phyloP scores from a whole-genome alignment of 1,140 invertebrate species.

The Conus ventricosus region DNA sequence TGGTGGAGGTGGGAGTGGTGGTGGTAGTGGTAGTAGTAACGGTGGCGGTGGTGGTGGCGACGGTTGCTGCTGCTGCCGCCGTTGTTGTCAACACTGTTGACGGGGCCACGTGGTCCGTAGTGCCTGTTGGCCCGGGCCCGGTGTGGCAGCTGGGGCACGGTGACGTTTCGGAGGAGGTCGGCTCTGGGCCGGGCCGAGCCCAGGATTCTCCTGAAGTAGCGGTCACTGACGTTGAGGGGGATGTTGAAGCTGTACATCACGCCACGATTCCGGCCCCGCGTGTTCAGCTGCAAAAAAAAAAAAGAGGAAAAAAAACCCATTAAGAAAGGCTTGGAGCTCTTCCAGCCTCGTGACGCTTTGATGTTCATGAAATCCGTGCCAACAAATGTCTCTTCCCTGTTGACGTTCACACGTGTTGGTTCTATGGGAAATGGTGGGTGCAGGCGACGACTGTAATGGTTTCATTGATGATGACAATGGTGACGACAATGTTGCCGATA shows the following conservation, averaged over 20 bases:
- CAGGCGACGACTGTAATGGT: too few species aligned
- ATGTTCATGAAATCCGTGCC: too few species aligned
- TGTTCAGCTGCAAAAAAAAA: conserved; percentile 59
- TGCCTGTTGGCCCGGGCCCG: background rate
- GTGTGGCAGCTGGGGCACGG: background rate
- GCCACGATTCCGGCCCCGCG: conserved; percentile 62
- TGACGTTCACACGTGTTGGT: too few species aligned
- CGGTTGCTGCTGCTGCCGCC: background rate
- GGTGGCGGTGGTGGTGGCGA: background rate
- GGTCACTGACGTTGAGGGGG: conserved; percentile 46
- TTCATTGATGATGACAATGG: too few species aligned
- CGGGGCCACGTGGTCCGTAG: background rate
- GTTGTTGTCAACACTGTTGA: background rate
- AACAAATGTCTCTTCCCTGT: too few species aligned
- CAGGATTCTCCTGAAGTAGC: conserved; percentile 36
- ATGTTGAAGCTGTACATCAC: conserved; percentile 70
- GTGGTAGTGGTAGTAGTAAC: background rate
- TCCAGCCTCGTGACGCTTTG: too few species aligned
- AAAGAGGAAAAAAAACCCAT: background rate
- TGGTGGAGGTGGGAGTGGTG: background rate
- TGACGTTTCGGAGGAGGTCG: background rate
- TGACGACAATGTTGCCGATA: too few species aligned
- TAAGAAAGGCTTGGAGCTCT: background rate
- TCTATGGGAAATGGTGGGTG: too few species aligned
- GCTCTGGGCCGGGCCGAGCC: background rate